Conservation (phyloP, 64 coral and sea anemone species). For the Pocillopora verrucosa region DNA sequence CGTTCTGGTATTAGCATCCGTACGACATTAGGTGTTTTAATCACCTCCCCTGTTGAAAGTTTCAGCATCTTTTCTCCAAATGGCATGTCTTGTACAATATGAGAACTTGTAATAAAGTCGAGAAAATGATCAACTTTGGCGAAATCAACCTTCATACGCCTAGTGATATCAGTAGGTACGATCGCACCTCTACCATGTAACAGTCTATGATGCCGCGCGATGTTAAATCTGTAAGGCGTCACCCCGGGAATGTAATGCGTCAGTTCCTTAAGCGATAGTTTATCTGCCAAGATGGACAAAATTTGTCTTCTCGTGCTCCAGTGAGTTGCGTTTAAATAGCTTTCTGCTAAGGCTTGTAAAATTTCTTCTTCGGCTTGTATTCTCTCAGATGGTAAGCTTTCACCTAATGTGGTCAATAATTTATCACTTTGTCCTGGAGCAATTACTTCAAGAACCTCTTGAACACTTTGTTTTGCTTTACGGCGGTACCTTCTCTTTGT, state of each 20-base stretch:
- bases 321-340: conserved; percentile 40
- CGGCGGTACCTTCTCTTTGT: conserved; percentile 32
- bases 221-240: conserved; percentile 28
- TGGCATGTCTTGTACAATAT: conserved; percentile 45
- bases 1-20: conserved; percentile 44
- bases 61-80: conserved; percentile 56
- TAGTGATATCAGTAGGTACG: background rate
- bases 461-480: conserved; percentile 28
- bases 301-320: conserved; percentile 61
- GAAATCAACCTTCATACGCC: conserved; percentile 24
- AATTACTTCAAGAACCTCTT: conserved; percentile 35
- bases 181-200: conserved; percentile 44
- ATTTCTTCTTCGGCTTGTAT: conserved; percentile 1
- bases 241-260: conserved; percentile 29
- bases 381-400: background rate
- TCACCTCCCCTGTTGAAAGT: conserved; percentile 28
- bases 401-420: conserved; percentile 1
- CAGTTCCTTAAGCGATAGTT: conserved; percentile 5
- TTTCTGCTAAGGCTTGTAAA: conserved; percentile 24
- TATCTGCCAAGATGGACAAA: conserved; percentile 47
- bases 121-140: conserved; percentile 47
- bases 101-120: conserved; percentile 45
- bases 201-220: conserved; percentile 32
- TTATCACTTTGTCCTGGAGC: conserved; percentile 23
- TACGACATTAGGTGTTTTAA: conserved; percentile 45